phyloP scores from a whole-genome alignment of 1,140 invertebrate genomes.

The Drosophila ananassae region DNA sequence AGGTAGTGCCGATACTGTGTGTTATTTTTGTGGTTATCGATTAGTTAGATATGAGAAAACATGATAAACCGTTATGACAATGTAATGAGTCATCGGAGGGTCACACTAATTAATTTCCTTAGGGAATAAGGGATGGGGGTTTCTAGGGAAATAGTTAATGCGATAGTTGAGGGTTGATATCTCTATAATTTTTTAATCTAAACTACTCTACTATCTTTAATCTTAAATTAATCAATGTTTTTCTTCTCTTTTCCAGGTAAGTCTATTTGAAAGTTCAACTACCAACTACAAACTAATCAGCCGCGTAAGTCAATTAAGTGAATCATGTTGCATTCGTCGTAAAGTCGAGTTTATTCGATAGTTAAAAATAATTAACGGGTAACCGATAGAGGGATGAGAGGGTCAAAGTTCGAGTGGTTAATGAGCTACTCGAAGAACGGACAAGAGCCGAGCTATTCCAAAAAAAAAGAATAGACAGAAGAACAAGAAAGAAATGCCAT shows the following conservation, averaged over 20 bases:
- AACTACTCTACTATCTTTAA: not conserved
- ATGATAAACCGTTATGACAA: slow-evolving; percentile 34
- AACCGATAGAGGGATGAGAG: not conserved
- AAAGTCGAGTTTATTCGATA: slow-evolving; percentile 20
- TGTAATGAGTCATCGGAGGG: slow-evolving; percentile 38
- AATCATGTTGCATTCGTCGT: slow-evolving; percentile 32
- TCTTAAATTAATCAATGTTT: not conserved
- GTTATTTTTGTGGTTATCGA: slow-evolving; percentile 71
- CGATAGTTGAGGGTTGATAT: no score
- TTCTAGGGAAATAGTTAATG: not conserved
- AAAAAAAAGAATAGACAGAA: slow-evolving; percentile 28
- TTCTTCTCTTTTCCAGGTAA: slow-evolving; percentile 53
- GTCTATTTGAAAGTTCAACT: slow-evolving; percentile 16
- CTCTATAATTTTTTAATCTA: no score
- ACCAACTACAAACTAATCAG: not conserved
- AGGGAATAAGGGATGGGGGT: slow-evolving; percentile 16
- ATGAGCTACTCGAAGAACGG: slow-evolving; percentile 30
- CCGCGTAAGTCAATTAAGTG: slow-evolving; percentile 21
- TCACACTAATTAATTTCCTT: slow-evolving; percentile 30
- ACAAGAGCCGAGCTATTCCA: not conserved
- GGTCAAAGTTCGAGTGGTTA: slow-evolving; percentile 37
- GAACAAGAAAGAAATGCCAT: slow-evolving; percentile 31
- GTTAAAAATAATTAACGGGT: slow-evolving; percentile 43
- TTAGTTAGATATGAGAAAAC: slow-evolving; percentile 58
- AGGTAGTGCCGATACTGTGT: not conserved